phyloP scores from a whole-genome alignment of 2,113 vertebrate genomes.

The Centropus unirufus region DNA sequence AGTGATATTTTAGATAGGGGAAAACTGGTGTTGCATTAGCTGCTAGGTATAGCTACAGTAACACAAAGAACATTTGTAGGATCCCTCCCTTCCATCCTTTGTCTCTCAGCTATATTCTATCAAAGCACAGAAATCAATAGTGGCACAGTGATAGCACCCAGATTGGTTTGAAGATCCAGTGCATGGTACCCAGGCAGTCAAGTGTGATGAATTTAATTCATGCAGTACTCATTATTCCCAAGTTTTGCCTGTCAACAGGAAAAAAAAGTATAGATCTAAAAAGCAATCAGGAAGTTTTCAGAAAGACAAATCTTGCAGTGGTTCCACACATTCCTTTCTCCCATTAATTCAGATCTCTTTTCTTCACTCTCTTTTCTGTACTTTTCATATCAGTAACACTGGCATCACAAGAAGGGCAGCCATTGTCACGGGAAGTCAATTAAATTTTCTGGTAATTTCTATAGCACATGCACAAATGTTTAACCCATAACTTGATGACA shows the following conservation, averaged over 20 bases:
- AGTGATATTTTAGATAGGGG: not conserved
- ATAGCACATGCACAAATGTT: not conserved
- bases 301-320: conserved; percentile 1
- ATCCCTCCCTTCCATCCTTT: not conserved
- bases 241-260: conserved; percentile 46
- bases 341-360: conserved; percentile 19
- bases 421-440: not conserved
- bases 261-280: conserved; percentile 25
- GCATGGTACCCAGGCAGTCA: conserved; percentile 14
- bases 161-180: conserved; percentile 18
- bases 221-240: conserved; percentile 40
- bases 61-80: not conserved
- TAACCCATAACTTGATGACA: not conserved
- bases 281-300: conserved; percentile 56
- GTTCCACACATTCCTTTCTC: not conserved
- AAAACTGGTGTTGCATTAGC: not conserved
- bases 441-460: conserved; percentile 1
- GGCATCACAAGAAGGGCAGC: conserved; percentile 1
- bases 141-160: not conserved
- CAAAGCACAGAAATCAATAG: conserved; percentile 51
- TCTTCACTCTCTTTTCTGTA: not conserved
- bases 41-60: not conserved
- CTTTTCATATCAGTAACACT: not conserved
- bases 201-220: conserved; percentile 64
- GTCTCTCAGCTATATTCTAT: not conserved